Evolutionary conservation across 2,113 vertebrate genomes (phyloP).

Genomic region (Guaruba guarouba): DNA sequence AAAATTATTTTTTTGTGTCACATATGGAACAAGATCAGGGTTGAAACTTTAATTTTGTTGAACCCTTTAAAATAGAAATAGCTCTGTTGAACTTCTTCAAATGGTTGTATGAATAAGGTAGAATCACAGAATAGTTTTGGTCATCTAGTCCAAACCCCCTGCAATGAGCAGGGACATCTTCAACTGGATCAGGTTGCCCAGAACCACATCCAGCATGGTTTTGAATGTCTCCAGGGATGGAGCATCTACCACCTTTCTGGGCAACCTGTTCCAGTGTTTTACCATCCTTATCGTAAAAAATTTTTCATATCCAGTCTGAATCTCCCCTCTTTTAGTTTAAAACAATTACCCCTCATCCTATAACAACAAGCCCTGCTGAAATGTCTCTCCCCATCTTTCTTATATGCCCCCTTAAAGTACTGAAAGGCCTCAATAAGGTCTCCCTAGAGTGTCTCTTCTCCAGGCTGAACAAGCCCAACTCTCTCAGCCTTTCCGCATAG

Average conservation of each 20-base stretch:
- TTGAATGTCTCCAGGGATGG: background rate
- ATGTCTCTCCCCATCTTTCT: background rate
- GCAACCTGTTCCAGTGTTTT: background rate
- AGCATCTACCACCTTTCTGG: background rate
- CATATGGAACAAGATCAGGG: background rate
- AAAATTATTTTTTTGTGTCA: background rate
- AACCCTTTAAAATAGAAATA: background rate
- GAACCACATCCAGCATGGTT: background rate
- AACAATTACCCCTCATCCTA: background rate
- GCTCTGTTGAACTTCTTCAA: background rate
- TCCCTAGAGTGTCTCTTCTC: background rate
- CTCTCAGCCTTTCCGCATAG: background rate
- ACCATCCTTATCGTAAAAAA: background rate
- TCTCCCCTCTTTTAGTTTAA: background rate
- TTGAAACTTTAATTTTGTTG: background rate
- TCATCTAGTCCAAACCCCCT: background rate
- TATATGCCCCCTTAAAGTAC: background rate
- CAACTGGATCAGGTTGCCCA: background rate
- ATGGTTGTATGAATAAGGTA: background rate
- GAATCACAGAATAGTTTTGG: background rate
- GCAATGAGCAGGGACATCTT: background rate
- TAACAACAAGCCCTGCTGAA: background rate
- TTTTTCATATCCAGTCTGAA: background rate
- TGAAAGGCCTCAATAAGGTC: background rate
- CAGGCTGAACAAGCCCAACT: background rate